These are phyloP conservation scores for Pterocles burchelli DNA, from an alignment of 2,113 vertebrate genomes.

Conservation along the genomic window DNA sequence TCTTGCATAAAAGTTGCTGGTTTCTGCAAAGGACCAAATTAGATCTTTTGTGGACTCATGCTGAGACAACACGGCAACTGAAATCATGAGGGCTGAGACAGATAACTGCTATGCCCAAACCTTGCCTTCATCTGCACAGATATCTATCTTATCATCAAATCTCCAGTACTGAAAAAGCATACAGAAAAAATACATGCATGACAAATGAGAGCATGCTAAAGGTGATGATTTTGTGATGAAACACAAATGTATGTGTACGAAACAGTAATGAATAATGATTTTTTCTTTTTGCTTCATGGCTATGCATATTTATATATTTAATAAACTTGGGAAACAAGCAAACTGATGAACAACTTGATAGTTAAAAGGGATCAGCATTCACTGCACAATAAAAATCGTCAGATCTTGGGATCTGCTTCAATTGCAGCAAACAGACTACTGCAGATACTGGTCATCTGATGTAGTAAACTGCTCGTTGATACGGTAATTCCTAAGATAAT, in stretches of 20 bases:
- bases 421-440: background rate
- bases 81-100: background rate
- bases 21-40: background rate
- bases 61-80: background rate
- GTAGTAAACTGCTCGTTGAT: background rate
- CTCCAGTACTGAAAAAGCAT: background rate
- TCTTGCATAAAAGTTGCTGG: background rate
- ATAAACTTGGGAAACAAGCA: background rate
- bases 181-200: background rate
- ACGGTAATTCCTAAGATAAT: background rate
- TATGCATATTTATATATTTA: background rate
- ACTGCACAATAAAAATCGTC: background rate
- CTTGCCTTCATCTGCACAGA: background rate
- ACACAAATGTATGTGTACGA: background rate
- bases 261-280: background rate
- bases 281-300: background rate
- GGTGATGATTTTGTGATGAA: background rate
- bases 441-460: background rate
- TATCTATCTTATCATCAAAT: background rate
- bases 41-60: background rate
- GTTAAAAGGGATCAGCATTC: background rate
- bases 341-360: background rate
- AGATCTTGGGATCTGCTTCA: background rate
- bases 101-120: background rate
- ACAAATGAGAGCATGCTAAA: background rate